phyloP scores from a whole-genome alignment of 2,888 invertebrate genomes.

The Erebia palarica region DNA sequence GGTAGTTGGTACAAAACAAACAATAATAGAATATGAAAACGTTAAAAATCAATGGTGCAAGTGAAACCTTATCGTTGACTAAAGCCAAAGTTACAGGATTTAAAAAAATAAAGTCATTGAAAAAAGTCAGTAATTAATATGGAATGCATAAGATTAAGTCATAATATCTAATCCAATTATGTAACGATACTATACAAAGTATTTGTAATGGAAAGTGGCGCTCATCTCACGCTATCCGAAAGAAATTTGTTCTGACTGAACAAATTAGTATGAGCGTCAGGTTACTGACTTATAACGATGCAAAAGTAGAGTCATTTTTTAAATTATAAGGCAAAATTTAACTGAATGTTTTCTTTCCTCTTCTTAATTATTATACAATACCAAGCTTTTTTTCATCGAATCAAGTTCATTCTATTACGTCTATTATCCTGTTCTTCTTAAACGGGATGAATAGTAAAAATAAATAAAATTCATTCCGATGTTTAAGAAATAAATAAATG shows the following conservation, averaged over 20 bases:
- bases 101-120: not conserved
- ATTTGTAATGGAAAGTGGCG: constrained; percentile 42
- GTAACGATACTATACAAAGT: constrained; percentile 31
- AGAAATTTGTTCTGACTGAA: constrained; percentile 37
- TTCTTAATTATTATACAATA: too few relatives aligned
- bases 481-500: not conserved
- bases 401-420: too few relatives aligned
- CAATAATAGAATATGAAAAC: not conserved
- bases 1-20: not conserved
- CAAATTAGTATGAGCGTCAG: constrained; percentile 27
- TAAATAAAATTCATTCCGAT: too few relatives aligned
- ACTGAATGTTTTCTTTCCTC: not conserved
- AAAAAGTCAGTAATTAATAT: not conserved
- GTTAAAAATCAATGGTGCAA: too few relatives aligned
- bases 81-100: too few relatives aligned
- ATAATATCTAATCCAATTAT: constrained; percentile 26
- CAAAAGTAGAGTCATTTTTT: constrained; percentile 10
- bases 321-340: constrained; percentile 8
- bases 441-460: too few relatives aligned
- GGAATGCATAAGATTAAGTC: constrained; percentile 24
- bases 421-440: too few relatives aligned
- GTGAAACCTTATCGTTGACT: too few relatives aligned
- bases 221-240: constrained; percentile 42
- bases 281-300: constrained; percentile 14
- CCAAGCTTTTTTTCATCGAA: too few relatives aligned